Percentiles rank a stretch among this genome's conserved stretches.
Conservation (phyloP, 1,140 invertebrate genomes). For the Megalopta genalis region DNA sequence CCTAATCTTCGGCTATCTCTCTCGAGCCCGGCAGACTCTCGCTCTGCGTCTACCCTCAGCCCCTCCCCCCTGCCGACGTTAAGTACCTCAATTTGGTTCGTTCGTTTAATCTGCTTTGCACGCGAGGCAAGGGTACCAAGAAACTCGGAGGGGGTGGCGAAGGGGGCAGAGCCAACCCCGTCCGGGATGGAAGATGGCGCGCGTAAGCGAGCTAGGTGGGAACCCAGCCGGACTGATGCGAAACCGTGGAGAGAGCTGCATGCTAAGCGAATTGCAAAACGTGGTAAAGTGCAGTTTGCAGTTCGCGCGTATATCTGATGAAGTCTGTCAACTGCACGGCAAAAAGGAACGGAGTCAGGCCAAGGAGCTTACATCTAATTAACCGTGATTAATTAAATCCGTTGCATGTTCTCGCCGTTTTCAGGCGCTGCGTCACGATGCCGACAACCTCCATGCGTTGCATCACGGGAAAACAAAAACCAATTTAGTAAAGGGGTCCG, state of each 20-base stretch:
- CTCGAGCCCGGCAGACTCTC: slow-evolving; percentile 33
- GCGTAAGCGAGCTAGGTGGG: slow-evolving; percentile 45
- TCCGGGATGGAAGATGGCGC: slow-evolving; percentile 44
- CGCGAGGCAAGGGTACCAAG: slow-evolving; percentile 18
- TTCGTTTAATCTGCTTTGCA: slow-evolving; percentile 69
- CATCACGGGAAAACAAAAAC: background rate
- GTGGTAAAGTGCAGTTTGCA: slow-evolving; percentile 70
- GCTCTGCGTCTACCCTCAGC: slow-evolving; percentile 18
- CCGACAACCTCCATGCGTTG: background rate
- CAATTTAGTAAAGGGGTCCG: background rate
- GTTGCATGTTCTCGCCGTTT: slow-evolving; percentile 25
- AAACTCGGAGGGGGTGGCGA: background rate
- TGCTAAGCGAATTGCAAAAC: slow-evolving; percentile 67
- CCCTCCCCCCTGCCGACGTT: slow-evolving; percentile 60
- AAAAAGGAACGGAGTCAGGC: slow-evolving; percentile 60
- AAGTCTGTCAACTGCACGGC: slow-evolving; percentile 59
- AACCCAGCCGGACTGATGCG: slow-evolving; percentile 51
- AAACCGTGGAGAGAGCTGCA: slow-evolving; percentile 53
- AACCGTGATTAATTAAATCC: slow-evolving; percentile 60
- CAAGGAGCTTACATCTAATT: slow-evolving; percentile 64
- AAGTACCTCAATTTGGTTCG: slow-evolving; percentile 73
- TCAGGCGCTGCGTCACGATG: background rate
- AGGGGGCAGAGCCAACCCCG: slow-evolving; percentile 4
- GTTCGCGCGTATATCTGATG: slow-evolving; percentile 65
- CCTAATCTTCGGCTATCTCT: slow-evolving; percentile 55